These are phyloP conservation scores for Rhizoglyphus robini DNA, from an alignment of 1,140 invertebrate species.

Conservation along the genomic window DNA sequence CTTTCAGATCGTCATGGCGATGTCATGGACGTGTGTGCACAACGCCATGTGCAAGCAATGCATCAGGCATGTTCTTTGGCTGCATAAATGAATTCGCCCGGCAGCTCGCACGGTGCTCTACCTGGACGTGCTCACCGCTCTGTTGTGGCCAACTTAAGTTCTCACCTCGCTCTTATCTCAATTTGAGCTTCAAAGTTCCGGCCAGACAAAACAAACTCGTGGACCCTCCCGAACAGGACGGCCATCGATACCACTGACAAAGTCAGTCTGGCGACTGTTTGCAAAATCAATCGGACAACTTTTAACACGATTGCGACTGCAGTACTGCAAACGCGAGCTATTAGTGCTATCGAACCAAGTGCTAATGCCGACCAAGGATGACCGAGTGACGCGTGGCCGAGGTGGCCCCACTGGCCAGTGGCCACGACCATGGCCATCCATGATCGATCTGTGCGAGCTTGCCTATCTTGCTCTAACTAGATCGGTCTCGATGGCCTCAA, in stretches of 20 bases:
- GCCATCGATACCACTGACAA: neutral
- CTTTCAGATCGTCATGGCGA: neutral
- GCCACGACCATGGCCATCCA: no score
- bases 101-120: no score
- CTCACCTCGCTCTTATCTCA: neutral
- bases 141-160: neutral
- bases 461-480: no score
- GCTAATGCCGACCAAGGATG: neutral
- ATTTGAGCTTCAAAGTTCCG: neutral
- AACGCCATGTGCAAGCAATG: no score
- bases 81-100: no score
- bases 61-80: no score
- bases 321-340: neutral
- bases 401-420: no score
- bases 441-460: no score
- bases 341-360: neutral
- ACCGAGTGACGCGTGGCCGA: neutral
- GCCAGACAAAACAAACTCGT: neutral
- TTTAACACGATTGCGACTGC: neutral
- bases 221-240: no score
- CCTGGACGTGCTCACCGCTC: neutral
- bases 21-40: no score
- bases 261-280: neutral
- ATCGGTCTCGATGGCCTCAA: no score
- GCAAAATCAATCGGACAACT: no score